Evolutionary conservation across 2,797 vertebrate species (phyloP), one percentile per base, ranked within the genome.

Genomic region (Pelobates cultripes): DNA sequence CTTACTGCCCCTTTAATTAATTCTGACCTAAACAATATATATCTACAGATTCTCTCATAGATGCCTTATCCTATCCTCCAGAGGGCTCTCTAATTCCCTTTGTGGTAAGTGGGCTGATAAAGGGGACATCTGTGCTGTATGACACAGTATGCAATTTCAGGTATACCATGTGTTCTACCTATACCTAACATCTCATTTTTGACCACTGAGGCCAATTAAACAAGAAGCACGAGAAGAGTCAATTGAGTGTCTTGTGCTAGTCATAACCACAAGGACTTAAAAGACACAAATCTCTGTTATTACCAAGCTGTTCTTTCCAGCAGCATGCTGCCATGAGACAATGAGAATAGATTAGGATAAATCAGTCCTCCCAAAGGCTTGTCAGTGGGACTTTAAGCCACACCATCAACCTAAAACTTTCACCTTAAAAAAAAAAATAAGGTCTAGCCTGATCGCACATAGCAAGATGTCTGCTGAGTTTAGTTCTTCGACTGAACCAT

Each of bases 121-220:
- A 89, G 90, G 85, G 77, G 94, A 95, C 96, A 98, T 96, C 95
- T 98, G 96, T 93, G 94, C 91, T 8, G 84, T 89, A 87, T 86
- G 91, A 90, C 79, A 79, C 72, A 90, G 91, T 87, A 89, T 90
- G 88, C 90, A 92, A 91, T 91, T 90, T 93, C 96, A 96, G 96
- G 96, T 96, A 90, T 77, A 82, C 88, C 92, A 94, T 93, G 93
- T 93, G 92, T 91, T 90, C 91, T 92, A 96, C 95, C 95, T 95
- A 94, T 92, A 95, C 92, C 89, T 89, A 89, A 90, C 75, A 0
- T 90, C 90, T 94, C 89, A 91, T 92, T 88, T 87, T 92, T 88
- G 89, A 93, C 90, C 88, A 86, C 87, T 86, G 88, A 93, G 91
- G 89, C 92, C 93, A 96, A 96, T 97, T 95, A 97, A 91, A 87